Conservation (phyloP, 2,888 invertebrate species). For the Dolomedes plantarius region DNA sequence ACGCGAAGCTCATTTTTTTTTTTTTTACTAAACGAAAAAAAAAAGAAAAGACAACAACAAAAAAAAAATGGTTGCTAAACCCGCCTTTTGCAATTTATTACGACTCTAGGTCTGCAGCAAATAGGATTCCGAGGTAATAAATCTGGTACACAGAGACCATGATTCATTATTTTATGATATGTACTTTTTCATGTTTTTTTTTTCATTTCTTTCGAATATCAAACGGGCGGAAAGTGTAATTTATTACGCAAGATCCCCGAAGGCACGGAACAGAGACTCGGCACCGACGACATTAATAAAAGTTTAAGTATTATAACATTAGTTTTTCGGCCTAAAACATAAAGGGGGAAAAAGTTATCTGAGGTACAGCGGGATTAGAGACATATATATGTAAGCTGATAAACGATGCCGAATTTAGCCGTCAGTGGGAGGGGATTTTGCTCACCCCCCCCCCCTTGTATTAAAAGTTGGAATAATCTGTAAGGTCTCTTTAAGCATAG, state of each 20-base stretch:
- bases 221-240: slow-evolving; percentile 34
- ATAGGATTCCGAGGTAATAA: slow-evolving; percentile 58
- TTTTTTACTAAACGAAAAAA: slow-evolving; percentile 14
- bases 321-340: slow-evolving; percentile 52
- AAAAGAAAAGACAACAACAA: too few relatives aligned
- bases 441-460: too few relatives aligned
- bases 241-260: slow-evolving; percentile 34
- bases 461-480: too few relatives aligned
- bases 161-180: slow-evolving; percentile 71
- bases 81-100: slow-evolving; percentile 58
- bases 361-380: not conserved
- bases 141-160: slow-evolving; percentile 43
- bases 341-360: not conserved
- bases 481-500: too few relatives aligned
- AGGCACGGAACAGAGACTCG: slow-evolving; percentile 17
- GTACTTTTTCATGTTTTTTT: slow-evolving; percentile 35
- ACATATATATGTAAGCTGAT: not conserved
- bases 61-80: slow-evolving; percentile 30
- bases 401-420: not conserved
- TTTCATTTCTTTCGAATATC: slow-evolving; percentile 21
- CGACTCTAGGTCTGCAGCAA: slow-evolving; percentile 49
- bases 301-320: slow-evolving; percentile 72
- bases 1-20: not conserved
- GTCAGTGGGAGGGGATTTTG: not conserved
- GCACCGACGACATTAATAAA: slow-evolving; percentile 67